Evolutionary conservation across 2,888 invertebrate species (phyloP).

Genomic region (Eubasilissa splendida): DNA sequence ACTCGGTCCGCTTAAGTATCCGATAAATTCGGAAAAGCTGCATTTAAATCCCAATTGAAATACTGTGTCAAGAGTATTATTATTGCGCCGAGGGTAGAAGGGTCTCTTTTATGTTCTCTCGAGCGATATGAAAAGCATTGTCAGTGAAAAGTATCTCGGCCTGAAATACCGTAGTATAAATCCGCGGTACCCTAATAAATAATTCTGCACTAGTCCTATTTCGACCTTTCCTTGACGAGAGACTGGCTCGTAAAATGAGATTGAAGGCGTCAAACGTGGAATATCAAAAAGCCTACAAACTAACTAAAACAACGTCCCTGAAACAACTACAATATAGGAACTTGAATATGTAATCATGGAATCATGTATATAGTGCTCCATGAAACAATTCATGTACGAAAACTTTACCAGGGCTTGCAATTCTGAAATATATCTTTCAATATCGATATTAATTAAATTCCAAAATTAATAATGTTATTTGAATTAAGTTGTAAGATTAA

Average conservation of each 20-base stretch:
- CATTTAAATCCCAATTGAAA: neutral
- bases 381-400: too few relatives aligned
- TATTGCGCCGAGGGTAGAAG: neutral
- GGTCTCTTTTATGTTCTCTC: conserved; percentile 20
- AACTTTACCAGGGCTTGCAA: too few relatives aligned
- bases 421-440: too few relatives aligned
- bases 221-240: conserved; percentile 11
- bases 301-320: neutral
- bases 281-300: neutral
- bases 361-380: too few relatives aligned
- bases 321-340: neutral
- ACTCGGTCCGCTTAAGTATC: too few relatives aligned
- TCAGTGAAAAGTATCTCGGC: conserved; percentile 19
- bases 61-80: neutral
- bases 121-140: conserved; percentile 28
- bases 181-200: conserved; percentile 30
- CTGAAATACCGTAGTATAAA: conserved; percentile 22
- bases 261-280: conserved; percentile 2
- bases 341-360: neutral
- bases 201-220: conserved; percentile 11
- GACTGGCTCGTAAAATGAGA: conserved; percentile 23
- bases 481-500: too few relatives aligned
- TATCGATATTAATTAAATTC: too few relatives aligned
- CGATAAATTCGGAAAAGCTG: too few relatives aligned
- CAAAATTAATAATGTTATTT: too few relatives aligned